Evolutionary conservation across 1,140 invertebrate species (phyloP).

Genomic region (Nymphalis io): DNA sequence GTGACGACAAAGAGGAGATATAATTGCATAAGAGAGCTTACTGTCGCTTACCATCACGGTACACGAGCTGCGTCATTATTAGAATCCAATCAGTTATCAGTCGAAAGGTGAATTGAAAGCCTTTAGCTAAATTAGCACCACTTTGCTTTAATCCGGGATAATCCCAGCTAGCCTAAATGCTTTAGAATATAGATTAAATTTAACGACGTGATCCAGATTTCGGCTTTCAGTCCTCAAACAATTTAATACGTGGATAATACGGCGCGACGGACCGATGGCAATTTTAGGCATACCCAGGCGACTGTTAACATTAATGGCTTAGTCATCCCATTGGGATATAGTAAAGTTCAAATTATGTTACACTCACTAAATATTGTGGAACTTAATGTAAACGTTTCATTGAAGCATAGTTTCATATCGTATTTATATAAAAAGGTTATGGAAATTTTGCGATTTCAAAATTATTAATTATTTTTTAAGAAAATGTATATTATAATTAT

Average conservation of each 20-base stretch:
- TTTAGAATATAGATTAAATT: slow-evolving; percentile 70
- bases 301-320: slow-evolving; percentile 22
- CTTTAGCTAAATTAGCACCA: slow-evolving; percentile 41
- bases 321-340: slow-evolving; percentile 19
- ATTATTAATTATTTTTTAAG: too few relatives aligned
- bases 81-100: slow-evolving; percentile 15
- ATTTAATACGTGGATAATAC: slow-evolving; percentile 43
- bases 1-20: too few relatives aligned
- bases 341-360: slow-evolving; percentile 9
- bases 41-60: too few relatives aligned
- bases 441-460: not conserved
- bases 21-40: too few relatives aligned
- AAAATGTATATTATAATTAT: too few relatives aligned
- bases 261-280: slow-evolving; percentile 29
- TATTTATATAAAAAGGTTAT: not conserved
- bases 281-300: slow-evolving; percentile 11
- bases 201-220: slow-evolving; percentile 66
- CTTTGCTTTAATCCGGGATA: slow-evolving; percentile 40
- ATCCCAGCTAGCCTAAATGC: slow-evolving; percentile 49
- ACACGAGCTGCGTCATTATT: not conserved
- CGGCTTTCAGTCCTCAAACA: slow-evolving; percentile 47
- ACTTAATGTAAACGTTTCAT: not conserved
- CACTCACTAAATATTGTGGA: not conserved
- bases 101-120: slow-evolving; percentile 29
- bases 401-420: not conserved